These are phyloP conservation scores for Nymphicus hollandicus DNA, from an alignment of 2,113 vertebrate species.

Conservation along the genomic window DNA sequence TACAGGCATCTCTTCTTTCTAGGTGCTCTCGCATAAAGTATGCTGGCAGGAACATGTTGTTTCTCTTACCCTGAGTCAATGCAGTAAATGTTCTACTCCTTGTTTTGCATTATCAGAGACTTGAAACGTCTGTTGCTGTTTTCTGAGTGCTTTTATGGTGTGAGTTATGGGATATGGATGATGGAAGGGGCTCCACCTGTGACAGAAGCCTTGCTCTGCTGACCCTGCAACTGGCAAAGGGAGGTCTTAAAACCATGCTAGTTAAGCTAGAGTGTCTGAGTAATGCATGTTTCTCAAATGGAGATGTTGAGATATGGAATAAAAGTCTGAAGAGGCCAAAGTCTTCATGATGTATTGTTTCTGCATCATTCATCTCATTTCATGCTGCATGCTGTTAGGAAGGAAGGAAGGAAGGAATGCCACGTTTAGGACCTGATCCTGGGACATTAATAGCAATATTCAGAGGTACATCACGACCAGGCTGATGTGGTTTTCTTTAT, in stretches of 20 bases:
- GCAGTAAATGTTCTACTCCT: neutral
- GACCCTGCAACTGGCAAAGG: neutral
- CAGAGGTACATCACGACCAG: neutral
- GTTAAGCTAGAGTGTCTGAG: neutral
- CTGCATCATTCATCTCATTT: neutral
- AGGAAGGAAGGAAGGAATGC: neutral
- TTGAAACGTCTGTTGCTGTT: neutral
- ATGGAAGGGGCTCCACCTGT: neutral
- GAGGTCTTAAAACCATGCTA: neutral
- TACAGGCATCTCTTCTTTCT: neutral
- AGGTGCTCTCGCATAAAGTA: fast-evolving
- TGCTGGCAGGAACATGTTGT: neutral
- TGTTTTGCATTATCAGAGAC: neutral
- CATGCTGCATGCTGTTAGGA: fast-evolving
- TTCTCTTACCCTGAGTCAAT: neutral
- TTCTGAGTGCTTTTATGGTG: neutral
- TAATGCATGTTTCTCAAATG: neutral
- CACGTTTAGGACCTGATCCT: neutral
- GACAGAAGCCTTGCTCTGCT: neutral
- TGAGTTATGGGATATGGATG: neutral
- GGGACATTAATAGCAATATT: neutral
- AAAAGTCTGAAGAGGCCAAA: neutral
- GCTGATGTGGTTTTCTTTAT: neutral
- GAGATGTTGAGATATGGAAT: neutral
- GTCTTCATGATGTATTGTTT: neutral